Evolutionary conservation across 23 tunicate species (phyloP), one percentile per base, ranked within the genome.

Genomic region (Clavelina lepadiformis): DNA sequence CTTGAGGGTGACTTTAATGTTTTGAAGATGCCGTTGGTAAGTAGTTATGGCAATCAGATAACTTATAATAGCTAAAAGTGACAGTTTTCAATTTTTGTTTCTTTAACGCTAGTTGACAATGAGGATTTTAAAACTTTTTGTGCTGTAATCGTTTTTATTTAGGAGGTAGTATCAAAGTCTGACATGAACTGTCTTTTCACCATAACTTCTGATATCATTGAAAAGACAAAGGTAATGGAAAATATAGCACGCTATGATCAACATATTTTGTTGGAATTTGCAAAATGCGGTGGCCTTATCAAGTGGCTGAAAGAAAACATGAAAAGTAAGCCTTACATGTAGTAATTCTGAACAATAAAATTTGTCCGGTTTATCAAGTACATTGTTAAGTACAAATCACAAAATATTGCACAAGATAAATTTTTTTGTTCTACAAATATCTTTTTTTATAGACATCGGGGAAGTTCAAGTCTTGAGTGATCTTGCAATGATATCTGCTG

Each of bases 401-500:
- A 41, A 41, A 15, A 8, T 11, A 41, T 41, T 41, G 49, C 49
- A 41, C 11, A 15, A 8, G 49, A 11, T 41, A 8, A 15, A 11
- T 41, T 8, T 41, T 41, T 41, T 41, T 41, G 15, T 41, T 41
- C 15, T 41, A 41, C 15, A 15, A 41, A 41, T 15, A 15, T 8
- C 49, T 41, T 41, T 41, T 41, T 41, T 72, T 37, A 38, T 68
- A 83, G 91, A 75, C 37, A 54, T 68, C 35, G 45, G 51, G 27
- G 91, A 83, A 51, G 82, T 83, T 19, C 75, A 83, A 61, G 82
- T 83, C 1, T 60, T 83, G 75, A 75, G 82, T 47, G 91, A 83
- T 75, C 71, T 83, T 44, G 91, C 82, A n/a, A 83, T 83, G 91
- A 83, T 83, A 34, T 59, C 82, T 2, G 91, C 91, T 75, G 91